Evolutionary conservation across 2,888 invertebrate species (phyloP).

Genomic region (Colletes collaris): DNA sequence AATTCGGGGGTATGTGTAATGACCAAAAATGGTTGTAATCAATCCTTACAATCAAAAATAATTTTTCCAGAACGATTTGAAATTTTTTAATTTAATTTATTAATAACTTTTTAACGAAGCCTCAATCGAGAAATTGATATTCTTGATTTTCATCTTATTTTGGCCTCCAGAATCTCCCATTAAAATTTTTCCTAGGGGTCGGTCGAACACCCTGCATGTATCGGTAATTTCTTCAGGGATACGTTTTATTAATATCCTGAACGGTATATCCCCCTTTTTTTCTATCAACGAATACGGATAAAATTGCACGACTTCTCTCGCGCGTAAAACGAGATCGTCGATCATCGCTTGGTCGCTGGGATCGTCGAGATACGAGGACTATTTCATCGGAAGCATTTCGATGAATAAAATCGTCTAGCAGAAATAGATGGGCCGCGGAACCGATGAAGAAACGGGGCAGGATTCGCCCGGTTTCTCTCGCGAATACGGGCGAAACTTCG

Average conservation of each 20-base stretch:
- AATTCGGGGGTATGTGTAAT: no score
- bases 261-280: neutral
- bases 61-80: no score
- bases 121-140: no score
- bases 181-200: no score
- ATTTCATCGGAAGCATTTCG: slow-evolving; percentile 78
- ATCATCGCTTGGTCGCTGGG: slow-evolving; percentile 37
- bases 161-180: no score
- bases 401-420: slow-evolving; percentile 68
- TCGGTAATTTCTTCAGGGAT: neutral
- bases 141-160: no score
- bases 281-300: neutral
- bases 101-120: no score
- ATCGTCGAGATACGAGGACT: slow-evolving; percentile 66
- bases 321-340: neutral
- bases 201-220: no score
- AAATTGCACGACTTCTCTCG: neutral
- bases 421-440: slow-evolving; percentile 40
- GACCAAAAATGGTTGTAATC: no score
- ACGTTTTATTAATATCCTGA: slow-evolving; percentile 6
- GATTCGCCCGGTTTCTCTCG: slow-evolving; percentile 33
- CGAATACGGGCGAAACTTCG: slow-evolving; percentile 47
- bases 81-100: no score
- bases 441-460: slow-evolving; percentile 5
- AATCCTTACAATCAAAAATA: no score